These are phyloP conservation scores for Hymenopus coronatus DNA, from an alignment of 2,888 invertebrate species.

Conservation along the genomic window DNA sequence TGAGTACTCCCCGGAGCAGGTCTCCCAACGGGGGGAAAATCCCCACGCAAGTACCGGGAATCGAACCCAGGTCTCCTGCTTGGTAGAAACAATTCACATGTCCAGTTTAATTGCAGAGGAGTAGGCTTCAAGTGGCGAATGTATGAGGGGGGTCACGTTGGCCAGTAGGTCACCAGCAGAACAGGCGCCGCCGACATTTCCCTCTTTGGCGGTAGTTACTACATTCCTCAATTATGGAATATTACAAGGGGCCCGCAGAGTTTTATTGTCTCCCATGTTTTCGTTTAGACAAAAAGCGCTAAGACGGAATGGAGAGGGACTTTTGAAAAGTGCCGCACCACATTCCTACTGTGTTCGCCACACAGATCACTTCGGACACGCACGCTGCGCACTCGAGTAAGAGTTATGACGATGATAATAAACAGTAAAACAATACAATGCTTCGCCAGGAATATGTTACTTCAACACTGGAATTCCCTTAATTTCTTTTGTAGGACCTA, in stretches of 20 bases:
- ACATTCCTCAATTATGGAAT: not conserved
- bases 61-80: no score
- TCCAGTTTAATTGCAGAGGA: not conserved
- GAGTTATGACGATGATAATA: not conserved
- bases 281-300: not conserved
- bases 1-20: no score
- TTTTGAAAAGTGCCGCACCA: not conserved
- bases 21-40: no score
- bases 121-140: not conserved
- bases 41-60: no score
- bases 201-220: not conserved
- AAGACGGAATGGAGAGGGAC: not conserved
- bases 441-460: not conserved
- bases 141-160: not conserved
- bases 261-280: not conserved
- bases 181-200: not conserved
- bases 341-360: not conserved
- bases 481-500: not conserved
- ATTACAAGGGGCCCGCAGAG: not conserved
- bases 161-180: not conserved
- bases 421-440: not conserved
- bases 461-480: not conserved
- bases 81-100: no score
- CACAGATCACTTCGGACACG: not conserved
- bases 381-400: not conserved